Percentiles rank a stretch among this genome's conserved stretches.
phyloP scores from a whole-genome alignment of 1,140 invertebrate species.

The Eueides isabella region DNA sequence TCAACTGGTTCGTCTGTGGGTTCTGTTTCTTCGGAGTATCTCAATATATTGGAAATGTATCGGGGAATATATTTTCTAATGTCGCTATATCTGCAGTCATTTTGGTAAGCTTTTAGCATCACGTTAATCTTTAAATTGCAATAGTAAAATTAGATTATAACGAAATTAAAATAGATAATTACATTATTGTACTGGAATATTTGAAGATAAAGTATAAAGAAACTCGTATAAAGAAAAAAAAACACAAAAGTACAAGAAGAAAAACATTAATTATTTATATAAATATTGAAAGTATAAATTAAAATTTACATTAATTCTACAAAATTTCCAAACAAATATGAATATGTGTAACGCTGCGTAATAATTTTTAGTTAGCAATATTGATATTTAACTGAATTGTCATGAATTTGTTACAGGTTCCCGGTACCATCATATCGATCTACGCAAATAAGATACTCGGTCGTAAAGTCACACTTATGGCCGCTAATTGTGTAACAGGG shows the following conservation, averaged over 20 bases:
- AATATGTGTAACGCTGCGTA: too few relatives aligned
- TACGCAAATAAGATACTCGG: constrained; percentile 86
- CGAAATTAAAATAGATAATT: too few relatives aligned
- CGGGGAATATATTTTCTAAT: constrained; percentile 89
- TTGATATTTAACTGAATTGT: not conserved
- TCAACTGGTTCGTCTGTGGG: constrained; percentile 89
- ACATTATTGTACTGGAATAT: too few relatives aligned
- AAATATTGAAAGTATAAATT: too few relatives aligned
- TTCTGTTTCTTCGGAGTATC: constrained; percentile 89
- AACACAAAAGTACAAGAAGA: too few relatives aligned
- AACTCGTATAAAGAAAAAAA: too few relatives aligned
- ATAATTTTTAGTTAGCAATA: not conserved
- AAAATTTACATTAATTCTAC: too few relatives aligned
- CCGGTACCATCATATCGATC: constrained; percentile 87
- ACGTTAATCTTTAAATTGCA: too few relatives aligned
- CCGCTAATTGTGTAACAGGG: constrained; percentile 85
- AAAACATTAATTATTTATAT: too few relatives aligned
- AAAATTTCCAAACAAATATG: too few relatives aligned
- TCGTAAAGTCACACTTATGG: constrained; percentile 85
- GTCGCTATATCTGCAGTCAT: constrained; percentile 86
- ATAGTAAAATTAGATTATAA: too few relatives aligned
- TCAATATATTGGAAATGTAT: constrained; percentile 88
- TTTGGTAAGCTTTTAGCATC: constrained; percentile 80
- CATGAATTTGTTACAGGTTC: constrained; percentile 79
- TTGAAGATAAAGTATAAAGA: too few relatives aligned